Evolutionary conservation across 2,888 invertebrate genomes (phyloP).

Genomic region (Silvanus unidentatus): DNA sequence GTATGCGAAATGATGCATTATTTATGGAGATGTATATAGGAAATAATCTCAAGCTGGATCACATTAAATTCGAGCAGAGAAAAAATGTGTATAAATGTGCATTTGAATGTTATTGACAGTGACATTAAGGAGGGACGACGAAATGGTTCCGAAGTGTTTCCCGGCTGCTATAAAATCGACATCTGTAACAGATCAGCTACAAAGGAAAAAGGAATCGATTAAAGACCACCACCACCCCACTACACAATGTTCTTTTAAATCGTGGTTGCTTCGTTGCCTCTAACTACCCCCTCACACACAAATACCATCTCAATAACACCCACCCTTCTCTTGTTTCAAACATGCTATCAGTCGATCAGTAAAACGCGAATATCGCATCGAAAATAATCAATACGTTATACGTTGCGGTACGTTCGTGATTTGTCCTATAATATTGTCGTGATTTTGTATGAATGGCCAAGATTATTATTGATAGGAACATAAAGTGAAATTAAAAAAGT

Average conservation of each 20-base stretch:
- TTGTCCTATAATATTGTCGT: too few species aligned
- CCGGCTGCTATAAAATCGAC: constrained; percentile 40
- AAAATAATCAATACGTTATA: constrained; percentile 24
- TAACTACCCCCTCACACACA: constrained; percentile 2
- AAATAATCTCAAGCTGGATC: too few species aligned
- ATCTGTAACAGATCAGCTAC: constrained; percentile 43
- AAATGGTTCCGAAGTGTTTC: constrained; percentile 24
- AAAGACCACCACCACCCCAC: constrained; percentile 21
- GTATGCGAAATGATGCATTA: too few species aligned
- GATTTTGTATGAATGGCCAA: too few species aligned
- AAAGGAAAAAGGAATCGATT: constrained; percentile 39
- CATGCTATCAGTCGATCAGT: constrained; percentile 18
- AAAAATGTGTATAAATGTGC: constrained; percentile 14
- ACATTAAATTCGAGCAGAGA: too few species aligned
- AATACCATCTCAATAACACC: constrained; percentile 20
- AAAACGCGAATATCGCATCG: constrained; percentile 32
- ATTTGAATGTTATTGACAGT: constrained; percentile 34
- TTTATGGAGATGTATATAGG: too few species aligned
- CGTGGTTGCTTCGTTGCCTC: constrained; percentile 10
- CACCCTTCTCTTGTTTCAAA: constrained; percentile 19
- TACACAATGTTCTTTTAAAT: constrained; percentile 24
- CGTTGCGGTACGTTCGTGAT: background rate
- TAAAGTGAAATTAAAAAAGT: too few species aligned
- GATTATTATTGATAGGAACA: too few species aligned
- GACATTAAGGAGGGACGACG: constrained; percentile 33